Conservation (phyloP, 2,113 vertebrate species). For the Erythrolamprus reginae region DNA sequence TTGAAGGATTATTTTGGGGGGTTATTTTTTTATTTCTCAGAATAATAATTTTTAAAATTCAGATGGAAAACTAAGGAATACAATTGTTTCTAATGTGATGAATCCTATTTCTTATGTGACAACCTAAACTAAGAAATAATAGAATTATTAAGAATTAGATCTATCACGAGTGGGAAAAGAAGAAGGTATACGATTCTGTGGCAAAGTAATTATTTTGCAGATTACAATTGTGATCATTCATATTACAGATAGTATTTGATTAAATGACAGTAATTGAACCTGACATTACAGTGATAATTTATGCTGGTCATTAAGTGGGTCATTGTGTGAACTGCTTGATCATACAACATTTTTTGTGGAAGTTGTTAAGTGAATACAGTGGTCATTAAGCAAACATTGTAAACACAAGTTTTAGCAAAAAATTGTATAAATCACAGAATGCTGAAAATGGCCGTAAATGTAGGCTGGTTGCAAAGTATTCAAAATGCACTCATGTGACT, state of each 20-base stretch:
- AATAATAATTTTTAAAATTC: neutral
- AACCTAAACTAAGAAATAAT: neutral
- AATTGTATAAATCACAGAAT: neutral
- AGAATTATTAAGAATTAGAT: neutral
- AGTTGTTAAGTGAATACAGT: neutral
- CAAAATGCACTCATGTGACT: neutral
- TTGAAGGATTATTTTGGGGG: neutral
- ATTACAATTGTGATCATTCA: neutral
- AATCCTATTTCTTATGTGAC: neutral
- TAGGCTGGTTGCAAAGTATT: neutral
- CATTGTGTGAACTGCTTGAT: neutral
- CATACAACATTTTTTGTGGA: neutral
- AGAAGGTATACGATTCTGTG: neutral
- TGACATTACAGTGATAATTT: neutral
- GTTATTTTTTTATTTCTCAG: neutral
- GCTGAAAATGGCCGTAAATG: neutral
- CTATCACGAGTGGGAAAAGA: neutral
- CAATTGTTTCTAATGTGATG: rapidly evolving
- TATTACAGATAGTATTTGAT: neutral
- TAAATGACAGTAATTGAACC: neutral
- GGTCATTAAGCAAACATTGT: neutral
- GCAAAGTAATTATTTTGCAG: neutral
- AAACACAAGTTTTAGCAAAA: neutral
- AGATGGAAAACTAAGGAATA: neutral
- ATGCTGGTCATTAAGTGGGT: neutral